Conservation (phyloP, 2,113 vertebrate genomes). For the Puffinus mauretanicus region DNA sequence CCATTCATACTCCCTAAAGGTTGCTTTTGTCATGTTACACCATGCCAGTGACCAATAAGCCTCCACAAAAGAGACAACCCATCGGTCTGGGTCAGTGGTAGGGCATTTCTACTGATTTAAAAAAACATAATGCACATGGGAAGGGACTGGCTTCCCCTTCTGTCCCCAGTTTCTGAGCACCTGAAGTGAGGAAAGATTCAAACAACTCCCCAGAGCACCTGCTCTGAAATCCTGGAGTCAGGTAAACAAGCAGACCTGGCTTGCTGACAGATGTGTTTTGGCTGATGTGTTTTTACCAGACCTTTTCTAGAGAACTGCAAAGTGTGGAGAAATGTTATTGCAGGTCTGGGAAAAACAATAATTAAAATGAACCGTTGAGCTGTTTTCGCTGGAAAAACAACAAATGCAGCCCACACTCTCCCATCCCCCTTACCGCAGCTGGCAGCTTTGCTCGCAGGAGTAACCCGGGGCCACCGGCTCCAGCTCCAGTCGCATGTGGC, state of each 20-base stretch:
- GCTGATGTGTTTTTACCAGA: neutral
- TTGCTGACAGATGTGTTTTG: neutral
- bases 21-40: neutral
- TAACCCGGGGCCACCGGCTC: neutral
- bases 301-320: slow-evolving; percentile 9
- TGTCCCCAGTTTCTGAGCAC: neutral
- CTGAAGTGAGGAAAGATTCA: neutral
- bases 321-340: neutral
- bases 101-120: neutral
- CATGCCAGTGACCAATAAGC: neutral
- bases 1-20: neutral
- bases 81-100: neutral
- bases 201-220: neutral
- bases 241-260: neutral
- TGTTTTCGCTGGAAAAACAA: slow-evolving; percentile 42
- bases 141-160: neutral
- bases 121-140: neutral
- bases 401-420: neutral
- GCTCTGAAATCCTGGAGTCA: neutral
- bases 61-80: neutral
- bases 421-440: slow-evolving; percentile 3
- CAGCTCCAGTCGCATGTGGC: accelerated
- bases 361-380: slow-evolving; percentile 34
- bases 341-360: neutral
- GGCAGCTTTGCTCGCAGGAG: neutral